A percentile compares a stretch with the other conserved stretches of the same genome.
These are phyloP conservation scores for Stegastes partitus DNA, from an alignment of 2,113 vertebrate species.

Conservation along the genomic window DNA sequence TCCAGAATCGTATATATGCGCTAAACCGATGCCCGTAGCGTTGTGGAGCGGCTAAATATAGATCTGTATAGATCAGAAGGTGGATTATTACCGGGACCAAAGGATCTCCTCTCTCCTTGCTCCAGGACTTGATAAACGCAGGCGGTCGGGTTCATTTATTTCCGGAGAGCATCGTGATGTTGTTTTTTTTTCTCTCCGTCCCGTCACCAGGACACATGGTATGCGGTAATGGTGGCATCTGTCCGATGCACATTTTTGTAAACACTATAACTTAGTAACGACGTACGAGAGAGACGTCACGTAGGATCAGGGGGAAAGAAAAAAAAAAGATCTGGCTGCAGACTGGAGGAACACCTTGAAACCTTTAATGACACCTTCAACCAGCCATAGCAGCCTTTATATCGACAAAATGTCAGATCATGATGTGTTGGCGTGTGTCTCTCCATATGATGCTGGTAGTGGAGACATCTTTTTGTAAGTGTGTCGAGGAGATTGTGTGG, in stretches of 20 bases:
- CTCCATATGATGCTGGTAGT: too few species aligned
- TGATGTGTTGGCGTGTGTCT: too few species aligned
- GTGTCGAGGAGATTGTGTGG: too few species aligned
- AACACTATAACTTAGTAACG: conserved; percentile 11
- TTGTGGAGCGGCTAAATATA: not conserved
- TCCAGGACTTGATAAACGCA: not conserved
- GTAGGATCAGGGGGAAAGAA: too few species aligned
- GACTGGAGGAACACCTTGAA: too few species aligned
- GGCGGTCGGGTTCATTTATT: conserved; percentile 21
- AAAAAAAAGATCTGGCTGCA: too few species aligned
- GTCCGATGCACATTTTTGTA: conserved; percentile 16
- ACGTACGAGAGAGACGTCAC: not conserved
- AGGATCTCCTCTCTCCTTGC: not conserved
- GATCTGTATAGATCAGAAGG: conserved; percentile 9
- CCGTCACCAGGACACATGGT: conserved; percentile 35
- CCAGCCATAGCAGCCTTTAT: too few species aligned
- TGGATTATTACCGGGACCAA: conserved; percentile 10
- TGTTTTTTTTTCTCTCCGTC: conserved; percentile 6
- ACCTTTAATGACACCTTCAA: too few species aligned
- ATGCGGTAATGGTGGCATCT: conserved; percentile 13
- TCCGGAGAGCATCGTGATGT: not conserved
- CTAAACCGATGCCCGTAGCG: not conserved
- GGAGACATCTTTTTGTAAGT: too few species aligned
- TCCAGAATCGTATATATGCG: too few species aligned
- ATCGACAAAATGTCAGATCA: too few species aligned